Base-by-base conservation (phyloP, 2,113 vertebrate genomes). In the Phyllostomus hastatus region DNA sequence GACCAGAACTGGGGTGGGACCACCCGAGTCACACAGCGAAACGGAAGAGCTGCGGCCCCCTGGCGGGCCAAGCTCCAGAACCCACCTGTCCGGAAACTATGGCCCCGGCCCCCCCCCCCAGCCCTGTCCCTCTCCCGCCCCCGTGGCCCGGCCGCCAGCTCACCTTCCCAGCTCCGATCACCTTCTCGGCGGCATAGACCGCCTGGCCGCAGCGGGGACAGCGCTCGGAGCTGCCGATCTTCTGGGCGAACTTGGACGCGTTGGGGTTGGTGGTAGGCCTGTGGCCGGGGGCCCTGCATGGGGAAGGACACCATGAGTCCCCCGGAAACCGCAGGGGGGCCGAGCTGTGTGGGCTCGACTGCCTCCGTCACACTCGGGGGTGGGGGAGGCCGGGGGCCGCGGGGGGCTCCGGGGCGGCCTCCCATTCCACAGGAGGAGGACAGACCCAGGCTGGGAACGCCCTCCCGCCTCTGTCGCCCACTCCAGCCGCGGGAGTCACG, bases 161-260 rank as follows among this genome's bases (percentile, higher is more conserved):
- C 98, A 99, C 99, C 98, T 98, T 99, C 14, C 99, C 99, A 17
- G 99, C 99, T 90, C 99, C 99, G 0, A 99, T 99, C 97, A 99
- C 99, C 98, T 99, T 99, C 98, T 99, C 99, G 0, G 99, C 99
- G 0, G 99, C 99, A 0, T 99, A 99, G 76, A 99, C 99, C 0
- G 99, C 97, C 90, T 99, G 99, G 24, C 98, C 98, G 12, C 99
- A 99, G 48, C 99, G 99, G 17, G 99, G 99, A 54, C 99, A 99
- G 50, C 98, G 98, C 0, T 99, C 99, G 0, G 99, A 97, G 20
- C 99, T 98, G 0, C 99, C 99, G 0, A 99, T 98, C 97, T 98
- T 99, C 98, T 99, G 99, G 46, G 99, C 99, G 79, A 99, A 97
- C 96, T 98, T 99, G 87, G 99, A 99, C 0, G 99, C 97, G 0